Percentiles rank a stretch among this genome's conserved stretches.
Conservation (phyloP, 2,888 invertebrate species). For the Nomada hirtipes region DNA sequence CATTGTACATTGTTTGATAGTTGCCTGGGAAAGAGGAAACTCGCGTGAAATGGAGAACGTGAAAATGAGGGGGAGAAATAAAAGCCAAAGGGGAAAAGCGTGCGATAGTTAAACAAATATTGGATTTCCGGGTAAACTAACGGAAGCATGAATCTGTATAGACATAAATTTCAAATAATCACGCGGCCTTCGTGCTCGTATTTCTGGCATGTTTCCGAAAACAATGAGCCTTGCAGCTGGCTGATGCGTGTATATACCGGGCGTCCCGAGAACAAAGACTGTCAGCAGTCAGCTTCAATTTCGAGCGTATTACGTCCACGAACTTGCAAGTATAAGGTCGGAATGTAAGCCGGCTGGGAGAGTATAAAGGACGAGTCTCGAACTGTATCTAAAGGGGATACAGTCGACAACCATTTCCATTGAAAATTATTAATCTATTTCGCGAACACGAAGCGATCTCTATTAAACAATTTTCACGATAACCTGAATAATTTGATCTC, state of each 20-base stretch:
- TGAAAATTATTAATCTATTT: slow-evolving; percentile 24
- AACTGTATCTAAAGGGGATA: slow-evolving; percentile 23
- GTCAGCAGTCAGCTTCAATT: slow-evolving; percentile 67
- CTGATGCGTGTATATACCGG: slow-evolving; percentile 59
- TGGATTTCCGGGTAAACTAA: slow-evolving; percentile 38
- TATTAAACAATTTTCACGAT: neutral
- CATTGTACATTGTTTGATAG: neutral
- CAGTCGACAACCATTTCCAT: slow-evolving; percentile 29
- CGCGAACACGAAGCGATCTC: neutral
- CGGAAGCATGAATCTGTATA: slow-evolving; percentile 40
- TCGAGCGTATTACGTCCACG: slow-evolving; percentile 64
- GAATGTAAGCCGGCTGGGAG: slow-evolving; percentile 54
- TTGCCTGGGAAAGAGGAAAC: neutral
- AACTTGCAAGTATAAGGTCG: slow-evolving; percentile 60
- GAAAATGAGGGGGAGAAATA: too few relatives aligned
- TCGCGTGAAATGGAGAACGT: neutral
- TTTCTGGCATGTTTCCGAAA: slow-evolving; percentile 65
- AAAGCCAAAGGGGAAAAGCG: neutral
- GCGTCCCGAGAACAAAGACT: slow-evolving; percentile 61
- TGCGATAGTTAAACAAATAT: slow-evolving; percentile 56
- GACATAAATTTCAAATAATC: slow-evolving; percentile 59
- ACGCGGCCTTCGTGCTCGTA: slow-evolving; percentile 33
- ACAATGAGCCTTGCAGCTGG: slow-evolving; percentile 61
- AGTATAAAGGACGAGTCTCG: slow-evolving; percentile 39
- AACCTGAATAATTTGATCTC: too few relatives aligned